These are phyloP conservation scores for Hiodon tergisus DNA, from an alignment of 2,113 vertebrate genomes.

Conservation along the genomic window DNA sequence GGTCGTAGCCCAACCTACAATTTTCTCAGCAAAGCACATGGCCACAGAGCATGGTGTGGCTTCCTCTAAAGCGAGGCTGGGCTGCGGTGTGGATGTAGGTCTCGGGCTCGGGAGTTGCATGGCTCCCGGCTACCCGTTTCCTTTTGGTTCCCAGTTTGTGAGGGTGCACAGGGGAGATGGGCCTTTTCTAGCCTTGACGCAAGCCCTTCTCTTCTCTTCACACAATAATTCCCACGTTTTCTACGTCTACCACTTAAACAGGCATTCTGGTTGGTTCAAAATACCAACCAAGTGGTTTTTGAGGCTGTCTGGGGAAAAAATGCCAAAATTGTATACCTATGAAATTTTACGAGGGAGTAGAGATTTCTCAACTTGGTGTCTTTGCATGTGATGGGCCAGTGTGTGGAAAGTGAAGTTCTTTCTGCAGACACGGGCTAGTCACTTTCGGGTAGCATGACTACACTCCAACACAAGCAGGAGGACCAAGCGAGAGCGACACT, in stretches of 20 bases:
- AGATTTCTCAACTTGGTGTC: conserved; percentile 45
- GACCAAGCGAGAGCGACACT: neutral
- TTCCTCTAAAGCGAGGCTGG: neutral
- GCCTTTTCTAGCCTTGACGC: no score
- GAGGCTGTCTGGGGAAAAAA: conserved; percentile 59
- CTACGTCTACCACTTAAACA: no score
- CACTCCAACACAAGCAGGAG: neutral
- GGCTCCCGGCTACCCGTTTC: no score
- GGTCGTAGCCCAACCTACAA: conserved; percentile 1
- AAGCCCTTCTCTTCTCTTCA: no score
- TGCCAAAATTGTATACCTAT: conserved; percentile 64
- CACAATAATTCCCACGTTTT: no score
- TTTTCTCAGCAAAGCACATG: neutral
- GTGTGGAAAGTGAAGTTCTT: conserved; percentile 27
- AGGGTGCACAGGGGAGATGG: no score
- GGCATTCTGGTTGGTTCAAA: conserved; percentile 14
- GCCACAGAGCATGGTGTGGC: neutral
- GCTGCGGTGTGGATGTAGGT: neutral
- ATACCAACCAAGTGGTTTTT: conserved; percentile 52
- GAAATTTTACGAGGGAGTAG: conserved; percentile 53
- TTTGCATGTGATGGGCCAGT: conserved; percentile 33
- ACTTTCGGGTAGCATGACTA: no score
- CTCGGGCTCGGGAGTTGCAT: no score
- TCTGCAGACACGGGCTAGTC: neutral
- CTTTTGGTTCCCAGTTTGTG: no score